A percentile compares a stretch with the other conserved stretches of the same genome.
These are phyloP conservation scores for Mercenaria mercenaria DNA, from an alignment of 1,140 invertebrate species.

Conservation along the genomic window DNA sequence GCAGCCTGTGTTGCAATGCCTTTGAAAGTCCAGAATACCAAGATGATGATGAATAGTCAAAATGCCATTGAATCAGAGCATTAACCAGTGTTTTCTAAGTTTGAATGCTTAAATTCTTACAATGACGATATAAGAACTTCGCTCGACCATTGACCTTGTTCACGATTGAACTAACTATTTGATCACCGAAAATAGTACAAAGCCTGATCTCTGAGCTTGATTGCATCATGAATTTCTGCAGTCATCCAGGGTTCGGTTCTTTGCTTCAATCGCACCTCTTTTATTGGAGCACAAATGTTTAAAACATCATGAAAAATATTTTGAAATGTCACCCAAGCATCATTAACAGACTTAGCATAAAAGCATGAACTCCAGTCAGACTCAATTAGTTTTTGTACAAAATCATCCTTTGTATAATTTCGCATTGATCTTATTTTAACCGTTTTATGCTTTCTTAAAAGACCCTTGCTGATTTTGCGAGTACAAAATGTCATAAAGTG, in stretches of 20 bases:
- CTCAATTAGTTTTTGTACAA: not conserved
- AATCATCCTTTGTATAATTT: slow-evolving; percentile 40
- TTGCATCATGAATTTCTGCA: slow-evolving; percentile 1
- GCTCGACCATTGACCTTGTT: too few relatives aligned
- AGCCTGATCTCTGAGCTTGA: too few relatives aligned
- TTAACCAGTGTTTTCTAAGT: too few relatives aligned
- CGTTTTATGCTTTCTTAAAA: slow-evolving; percentile 11
- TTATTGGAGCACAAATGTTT: slow-evolving; percentile 49
- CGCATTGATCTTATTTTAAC: slow-evolving; percentile 32
- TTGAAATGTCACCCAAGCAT: slow-evolving; percentile 25
- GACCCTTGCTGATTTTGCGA: slow-evolving; percentile 26
- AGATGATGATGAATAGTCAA: too few relatives aligned
- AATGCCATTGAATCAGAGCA: too few relatives aligned
- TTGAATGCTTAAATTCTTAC: too few relatives aligned
- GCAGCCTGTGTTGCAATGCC: too few relatives aligned
- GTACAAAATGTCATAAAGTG: slow-evolving; percentile 53
- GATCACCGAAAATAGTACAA: too few relatives aligned
- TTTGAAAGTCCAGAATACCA: too few relatives aligned
- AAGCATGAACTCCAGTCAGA: slow-evolving; percentile 10
- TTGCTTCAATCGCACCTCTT: slow-evolving; percentile 38
- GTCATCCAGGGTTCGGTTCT: slow-evolving; percentile 44
- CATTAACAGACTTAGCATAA: slow-evolving; percentile 16
- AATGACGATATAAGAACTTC: too few relatives aligned
- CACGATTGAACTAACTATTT: too few relatives aligned
- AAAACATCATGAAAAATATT: slow-evolving; percentile 46